phyloP scores from a whole-genome alignment of 2,888 invertebrate species.

The Heterodera filipjevi region DNA sequence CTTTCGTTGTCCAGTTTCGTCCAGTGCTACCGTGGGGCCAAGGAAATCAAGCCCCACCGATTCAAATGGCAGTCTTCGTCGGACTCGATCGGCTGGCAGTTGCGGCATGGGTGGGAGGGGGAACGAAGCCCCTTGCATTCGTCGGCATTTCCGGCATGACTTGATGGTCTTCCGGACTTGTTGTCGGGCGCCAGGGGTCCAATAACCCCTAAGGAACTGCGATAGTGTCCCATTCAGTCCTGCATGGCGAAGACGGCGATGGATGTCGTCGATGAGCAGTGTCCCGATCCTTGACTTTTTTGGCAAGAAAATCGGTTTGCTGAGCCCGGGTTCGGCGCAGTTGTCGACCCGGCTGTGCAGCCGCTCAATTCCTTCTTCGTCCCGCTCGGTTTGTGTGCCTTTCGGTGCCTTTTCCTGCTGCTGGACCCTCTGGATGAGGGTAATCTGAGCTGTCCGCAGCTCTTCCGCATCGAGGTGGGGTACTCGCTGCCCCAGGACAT shows the following conservation, averaged over 20 bases:
- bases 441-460: too few relatives aligned
- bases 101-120: slow-evolving; percentile 26
- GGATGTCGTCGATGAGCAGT: slow-evolving; percentile 12
- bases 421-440: background rate
- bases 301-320: background rate
- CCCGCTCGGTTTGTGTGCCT: background rate
- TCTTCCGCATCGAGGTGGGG: background rate
- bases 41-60: slow-evolving; percentile 43
- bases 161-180: background rate
- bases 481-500: too few relatives aligned
- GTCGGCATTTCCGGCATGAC: slow-evolving; percentile 15
- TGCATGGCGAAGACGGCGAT: slow-evolving; percentile 15
- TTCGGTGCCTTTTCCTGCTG: background rate
- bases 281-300: slow-evolving; percentile 22
- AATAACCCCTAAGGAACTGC: slow-evolving; percentile 16
- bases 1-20: too few relatives aligned
- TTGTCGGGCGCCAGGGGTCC: background rate
- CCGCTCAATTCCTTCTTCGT: background rate
- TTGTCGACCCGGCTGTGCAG: background rate
- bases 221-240: slow-evolving; percentile 14
- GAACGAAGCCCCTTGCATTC: slow-evolving; percentile 20
- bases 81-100: slow-evolving; percentile 35
- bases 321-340: background rate
- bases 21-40: background rate
- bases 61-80: slow-evolving; percentile 34